Conservation (phyloP, 2,797 vertebrate species). For the Platalea minor region DNA sequence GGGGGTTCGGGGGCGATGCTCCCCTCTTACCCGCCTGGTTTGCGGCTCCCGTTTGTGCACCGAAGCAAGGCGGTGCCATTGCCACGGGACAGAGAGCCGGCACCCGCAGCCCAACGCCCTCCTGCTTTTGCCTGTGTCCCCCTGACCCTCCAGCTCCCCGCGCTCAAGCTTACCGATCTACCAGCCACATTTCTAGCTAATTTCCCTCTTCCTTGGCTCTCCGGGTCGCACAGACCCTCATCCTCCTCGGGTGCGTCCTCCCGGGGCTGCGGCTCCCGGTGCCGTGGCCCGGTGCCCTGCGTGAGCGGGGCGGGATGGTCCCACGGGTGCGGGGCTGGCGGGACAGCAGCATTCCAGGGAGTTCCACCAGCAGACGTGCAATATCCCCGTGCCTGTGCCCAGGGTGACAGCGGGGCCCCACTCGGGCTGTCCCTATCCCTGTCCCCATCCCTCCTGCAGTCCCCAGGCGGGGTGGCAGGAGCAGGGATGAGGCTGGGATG, state of each 20-base stretch:
- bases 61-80: neutral
- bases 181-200: neutral
- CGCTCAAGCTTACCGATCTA: neutral
- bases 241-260: neutral
- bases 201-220: neutral
- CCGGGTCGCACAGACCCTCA: neutral
- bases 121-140: neutral
- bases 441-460: neutral
- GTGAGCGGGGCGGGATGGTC: neutral
- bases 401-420: neutral
- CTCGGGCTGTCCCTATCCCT: neutral
- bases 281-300: neutral
- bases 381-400: neutral
- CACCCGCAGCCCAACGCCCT: neutral
- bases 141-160: no score
- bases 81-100: neutral
- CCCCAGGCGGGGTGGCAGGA: neutral
- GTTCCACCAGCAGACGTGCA: neutral
- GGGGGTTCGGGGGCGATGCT: no score
- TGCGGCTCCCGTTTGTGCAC: neutral
- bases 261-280: neutral
- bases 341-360: no score
- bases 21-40: rapidly evolving
- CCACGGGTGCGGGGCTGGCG: neutral
- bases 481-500: neutral